Conservation (phyloP, 2,113 vertebrate species). For the Suricata suricatta region DNA sequence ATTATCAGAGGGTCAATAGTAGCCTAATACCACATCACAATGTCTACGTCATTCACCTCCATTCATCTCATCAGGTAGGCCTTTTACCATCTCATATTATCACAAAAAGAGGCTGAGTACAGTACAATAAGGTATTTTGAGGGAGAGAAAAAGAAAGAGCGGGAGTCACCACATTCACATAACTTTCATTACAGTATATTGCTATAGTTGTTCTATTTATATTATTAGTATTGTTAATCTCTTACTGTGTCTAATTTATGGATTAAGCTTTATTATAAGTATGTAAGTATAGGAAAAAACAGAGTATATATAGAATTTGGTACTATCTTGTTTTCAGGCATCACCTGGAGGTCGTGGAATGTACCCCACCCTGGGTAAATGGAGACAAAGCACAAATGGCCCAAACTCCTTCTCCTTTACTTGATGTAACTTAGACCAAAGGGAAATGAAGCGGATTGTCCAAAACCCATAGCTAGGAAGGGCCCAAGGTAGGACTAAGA, state of each 20-base stretch:
- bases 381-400: neutral
- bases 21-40: neutral
- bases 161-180: neutral
- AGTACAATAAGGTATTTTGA: neutral
- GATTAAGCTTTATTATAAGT: neutral
- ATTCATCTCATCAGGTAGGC: neutral
- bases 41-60: neutral
- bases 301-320: neutral
- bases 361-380: neutral
- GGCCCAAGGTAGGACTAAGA: neutral
- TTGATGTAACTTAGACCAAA: neutral
- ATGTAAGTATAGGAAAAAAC: neutral
- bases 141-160: neutral
- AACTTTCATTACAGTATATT: neutral
- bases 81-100: neutral
- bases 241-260: neutral
- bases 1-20: neutral
- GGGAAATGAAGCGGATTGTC: neutral
- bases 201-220: neutral
- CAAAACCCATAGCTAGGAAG: neutral
- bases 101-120: neutral
- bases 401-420: neutral
- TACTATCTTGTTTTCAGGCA: neutral
- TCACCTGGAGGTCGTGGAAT: neutral
- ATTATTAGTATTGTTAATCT: neutral